Evolutionary conservation across 2,888 invertebrate species (phyloP).

Genomic region (Uloborus plumipes): DNA sequence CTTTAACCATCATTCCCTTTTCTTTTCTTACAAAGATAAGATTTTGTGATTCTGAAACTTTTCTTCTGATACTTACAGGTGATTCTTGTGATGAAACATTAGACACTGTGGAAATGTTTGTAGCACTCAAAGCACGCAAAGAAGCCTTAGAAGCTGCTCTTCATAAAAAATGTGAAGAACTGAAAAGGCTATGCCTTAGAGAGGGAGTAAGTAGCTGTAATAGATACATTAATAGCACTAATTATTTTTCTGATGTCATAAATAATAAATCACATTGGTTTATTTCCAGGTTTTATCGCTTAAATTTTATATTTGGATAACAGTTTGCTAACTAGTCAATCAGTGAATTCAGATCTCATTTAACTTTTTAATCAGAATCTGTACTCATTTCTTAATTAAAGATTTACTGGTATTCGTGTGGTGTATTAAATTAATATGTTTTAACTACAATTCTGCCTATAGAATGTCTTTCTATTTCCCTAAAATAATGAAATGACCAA

Average conservation of each 20-base stretch:
- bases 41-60: neutral
- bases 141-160: constrained; percentile 85
- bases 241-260: too few species aligned
- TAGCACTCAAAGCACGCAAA: constrained; percentile 77
- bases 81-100: constrained; percentile 55
- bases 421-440: too few species aligned
- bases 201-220: constrained; percentile 75
- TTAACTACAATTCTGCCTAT: too few species aligned
- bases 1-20: too few species aligned
- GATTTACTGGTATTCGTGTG: too few species aligned
- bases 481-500: too few species aligned
- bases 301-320: neutral
- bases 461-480: too few species aligned
- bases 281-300: too few species aligned
- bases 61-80: constrained; percentile 24
- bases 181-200: constrained; percentile 81
- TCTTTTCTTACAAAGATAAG: too few species aligned
- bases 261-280: too few species aligned
- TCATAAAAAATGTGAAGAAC: constrained; percentile 83
- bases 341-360: neutral
- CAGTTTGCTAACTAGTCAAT: neutral
- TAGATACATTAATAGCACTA: neutral
- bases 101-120: constrained; percentile 68
- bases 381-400: too few species aligned
- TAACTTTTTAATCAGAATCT: neutral